A percentile compares a stretch with the other conserved stretches of the same genome.
Conservation (phyloP, 2,797 vertebrate species). For the Epinephelus awoara region DNA sequence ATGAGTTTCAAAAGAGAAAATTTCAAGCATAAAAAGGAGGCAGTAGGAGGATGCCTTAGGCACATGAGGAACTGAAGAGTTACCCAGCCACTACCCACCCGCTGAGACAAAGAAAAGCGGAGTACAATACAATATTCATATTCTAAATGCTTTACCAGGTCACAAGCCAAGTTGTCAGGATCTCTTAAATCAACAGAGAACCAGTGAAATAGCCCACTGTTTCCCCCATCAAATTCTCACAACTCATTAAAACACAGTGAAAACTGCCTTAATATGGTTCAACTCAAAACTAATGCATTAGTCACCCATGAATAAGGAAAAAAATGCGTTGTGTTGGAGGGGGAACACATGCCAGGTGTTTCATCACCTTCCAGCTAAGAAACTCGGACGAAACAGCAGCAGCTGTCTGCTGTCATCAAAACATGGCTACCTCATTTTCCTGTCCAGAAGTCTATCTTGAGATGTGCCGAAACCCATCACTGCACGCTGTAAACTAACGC, state of each 20-base stretch:
- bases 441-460: constrained; percentile 54
- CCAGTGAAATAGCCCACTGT: constrained; percentile 38
- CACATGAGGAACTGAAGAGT: constrained; percentile 54
- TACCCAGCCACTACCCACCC: constrained; percentile 44
- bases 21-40: constrained; percentile 68
- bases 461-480: constrained; percentile 63
- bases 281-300: constrained; percentile 25
- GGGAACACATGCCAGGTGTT: constrained; percentile 36
- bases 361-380: constrained; percentile 55
- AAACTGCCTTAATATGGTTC: not conserved
- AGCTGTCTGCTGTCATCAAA: constrained; percentile 62
- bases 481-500: constrained; percentile 46
- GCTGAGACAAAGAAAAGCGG: constrained; percentile 55
- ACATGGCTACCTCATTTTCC: constrained; percentile 66
- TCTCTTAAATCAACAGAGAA: constrained; percentile 40
- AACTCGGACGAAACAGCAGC: constrained; percentile 44
- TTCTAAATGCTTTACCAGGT: constrained; percentile 57
- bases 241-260: constrained; percentile 44
- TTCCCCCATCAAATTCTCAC: constrained; percentile 18
- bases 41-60: constrained; percentile 77
- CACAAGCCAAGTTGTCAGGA: constrained; percentile 42
- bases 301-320: constrained; percentile 6
- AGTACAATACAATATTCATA: constrained; percentile 59
- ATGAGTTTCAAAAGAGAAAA: constrained; percentile 74
- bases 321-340: not conserved